These are phyloP conservation scores for Pagrus major DNA, from an alignment of 2,113 vertebrate genomes.

Conservation along the genomic window DNA sequence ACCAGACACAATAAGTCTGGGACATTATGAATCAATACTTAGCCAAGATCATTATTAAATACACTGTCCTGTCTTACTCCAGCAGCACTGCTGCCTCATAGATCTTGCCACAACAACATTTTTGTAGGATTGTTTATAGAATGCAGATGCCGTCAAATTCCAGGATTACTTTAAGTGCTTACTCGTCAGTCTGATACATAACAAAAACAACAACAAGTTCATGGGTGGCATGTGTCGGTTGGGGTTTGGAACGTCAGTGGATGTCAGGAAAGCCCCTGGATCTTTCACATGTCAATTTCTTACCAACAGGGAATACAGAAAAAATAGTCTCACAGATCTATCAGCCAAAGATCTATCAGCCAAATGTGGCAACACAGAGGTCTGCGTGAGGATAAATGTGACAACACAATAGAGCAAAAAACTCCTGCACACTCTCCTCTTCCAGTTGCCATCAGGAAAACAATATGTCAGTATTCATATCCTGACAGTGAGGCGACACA, in stretches of 20 bases:
- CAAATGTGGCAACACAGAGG: neutral
- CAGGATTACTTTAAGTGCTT: constrained; percentile 14
- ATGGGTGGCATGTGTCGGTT: neutral
- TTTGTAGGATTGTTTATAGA: constrained; percentile 15
- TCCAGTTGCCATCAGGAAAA: neutral
- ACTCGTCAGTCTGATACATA: neutral
- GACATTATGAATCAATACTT: neutral
- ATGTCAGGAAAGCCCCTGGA: constrained; percentile 25
- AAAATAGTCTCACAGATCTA: neutral
- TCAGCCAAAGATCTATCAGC: neutral
- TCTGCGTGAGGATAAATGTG: neutral
- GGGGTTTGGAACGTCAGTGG: neutral
- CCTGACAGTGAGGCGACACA: too few relatives aligned
- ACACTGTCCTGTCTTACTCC: neutral
- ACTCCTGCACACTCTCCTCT: too few relatives aligned
- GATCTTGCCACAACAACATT: neutral
- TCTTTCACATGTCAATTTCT: constrained; percentile 13
- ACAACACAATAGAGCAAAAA: too few relatives aligned
- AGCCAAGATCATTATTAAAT: neutral
- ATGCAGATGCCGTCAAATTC: constrained; percentile 17
- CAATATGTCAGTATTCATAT: too few relatives aligned
- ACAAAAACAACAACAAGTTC: constrained; percentile 28
- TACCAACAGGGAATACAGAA: constrained; percentile 1
- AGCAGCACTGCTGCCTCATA: neutral
- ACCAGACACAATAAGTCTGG: constrained; percentile 32